Base-by-base conservation (phyloP, 2,797 vertebrate species). In the Propithecus perrieri region DNA sequence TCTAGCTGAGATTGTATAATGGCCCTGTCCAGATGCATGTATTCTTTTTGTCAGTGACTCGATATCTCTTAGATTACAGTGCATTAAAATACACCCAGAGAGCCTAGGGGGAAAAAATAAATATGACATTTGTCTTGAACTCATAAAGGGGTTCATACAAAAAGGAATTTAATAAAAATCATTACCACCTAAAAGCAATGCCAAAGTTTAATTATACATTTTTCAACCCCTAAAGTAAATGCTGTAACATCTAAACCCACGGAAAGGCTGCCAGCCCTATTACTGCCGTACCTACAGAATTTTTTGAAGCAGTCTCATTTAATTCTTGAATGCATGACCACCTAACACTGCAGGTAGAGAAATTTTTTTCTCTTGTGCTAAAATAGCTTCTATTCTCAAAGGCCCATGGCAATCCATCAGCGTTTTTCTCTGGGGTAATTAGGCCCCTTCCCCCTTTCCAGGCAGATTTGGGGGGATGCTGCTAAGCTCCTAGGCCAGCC, bases 171-270 rank as follows among this genome's bases (percentile, higher is more conserved):
- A 98, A 95, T 97, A 96, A 96, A 98, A 97, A 80, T 89, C 83
- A 93, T 97, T 97, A 89, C 96, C 74, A 96, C 93, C 87, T 91
- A 93, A 96, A 96, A 97, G 89, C 65, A 85, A 91, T 80, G 95
- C 93, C 97, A 96, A 97, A 91, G 97, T 94, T 96, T 95, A 97
- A 98, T 97, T 95, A 95, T 53, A 85, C 26, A 96, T 94, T 94
- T 93, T 96, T 86, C 85, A 97, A 59, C 57, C 81, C 87, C 84
- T 65, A 84, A 96, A 93, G 74, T 91, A 94, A 94, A 96, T 61
- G 43, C 46, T 71, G 63, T 88, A 92, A 79, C 85, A 94, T 95
- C 74, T 85, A 94, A 94, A 75, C 67, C 15, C 81, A 50, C n/a
- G 50, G 89, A 96, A 96, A 94, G 75, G 38, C 48, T 72, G 69